Base-by-base conservation (phyloP, 2,888 invertebrate species). In the Drosophila rellima region DNA sequence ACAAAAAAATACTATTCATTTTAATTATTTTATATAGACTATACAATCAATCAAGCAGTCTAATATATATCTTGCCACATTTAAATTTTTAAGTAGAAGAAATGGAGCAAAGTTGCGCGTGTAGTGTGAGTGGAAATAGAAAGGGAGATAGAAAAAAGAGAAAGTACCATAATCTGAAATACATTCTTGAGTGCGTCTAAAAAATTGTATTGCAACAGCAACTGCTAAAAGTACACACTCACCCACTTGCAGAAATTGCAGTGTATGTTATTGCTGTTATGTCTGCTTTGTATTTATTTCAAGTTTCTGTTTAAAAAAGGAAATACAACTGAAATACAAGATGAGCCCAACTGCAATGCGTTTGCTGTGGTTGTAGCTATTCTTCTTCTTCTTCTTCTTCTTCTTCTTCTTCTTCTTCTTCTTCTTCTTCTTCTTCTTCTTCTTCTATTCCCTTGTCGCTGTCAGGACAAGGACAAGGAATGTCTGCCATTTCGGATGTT, bases 261-360 rank as follows among this genome's bases (percentile, higher is more conserved):
- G 15, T 20, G 11, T 42, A n/a, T 42, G 23, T 26, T 45, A 37
- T 23, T 45, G 45, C 44, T 42, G 31, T n/a, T n/a, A n/a, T 51
- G 23, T 31, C 23, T 45, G 39, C 15, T 54, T 66, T 33, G 59
- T 57, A 29, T 57, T 33, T 57, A 50, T 57, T 57, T 57, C 40
- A 26, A 50, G 48, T 48, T 50, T 33, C 20, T 56, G 44, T 18
- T 17, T 20, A 11, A 51, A 40, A 47, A 39, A 42, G 31, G 40
- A 33, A 52, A 54, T 48, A 20, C 39, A 52, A 61, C 15, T 39
- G 15, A 42, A 60, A 33, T 51, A 47, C 51, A 60, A 50, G 35
- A 31, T n/a, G 40, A 42, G 29, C 51, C n/a, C 44, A 61, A 29
- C 31, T 37, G 20, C 51, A 45, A 65, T 35, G 33, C 35, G 45